Evolutionary conservation across 2,888 invertebrate species (phyloP), one percentile per base, ranked within the genome.

Genomic region (Euplexia lucipara): DNA sequence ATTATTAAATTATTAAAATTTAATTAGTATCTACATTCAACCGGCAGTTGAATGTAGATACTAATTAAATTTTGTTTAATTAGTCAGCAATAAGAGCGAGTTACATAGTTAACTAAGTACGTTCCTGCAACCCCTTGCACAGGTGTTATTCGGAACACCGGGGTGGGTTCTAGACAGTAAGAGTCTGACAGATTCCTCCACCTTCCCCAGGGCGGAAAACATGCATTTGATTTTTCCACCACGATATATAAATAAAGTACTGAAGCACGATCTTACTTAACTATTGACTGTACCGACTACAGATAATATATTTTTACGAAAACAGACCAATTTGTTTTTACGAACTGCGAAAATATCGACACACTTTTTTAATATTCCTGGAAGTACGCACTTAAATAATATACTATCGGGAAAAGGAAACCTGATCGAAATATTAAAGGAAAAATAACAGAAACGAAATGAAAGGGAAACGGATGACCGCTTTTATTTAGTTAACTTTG

Each of bases 361-460:
- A n/a, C 12, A 57, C 3, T 1, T 12, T 37, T 32, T 34, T 30
- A 7, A 14, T 30, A 16, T 22, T 34, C 6, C 0, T 41, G 22
- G 12, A 26, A 41, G n/a, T 35, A 54, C 6, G 6, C 4, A 41
- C 41, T 52, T 35, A n/a, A 22, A 20, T 22, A n/a, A 16, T 9
- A 60, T 22, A 49, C 9, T 56, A 41, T 30, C 39, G 22, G 26
- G 16, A 30, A 54, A 51, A 16, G 16, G 20, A 54, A 51, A 16
- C 16, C n/a, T 30, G 12, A 30, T 35, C n/a, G 6, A 30, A 44
- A 45, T 51, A 48, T 44, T 14, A 56, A 42, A 51, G n/a, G 9
- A 6, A 26, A 62, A 12, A 42, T 16, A 37, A 47, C 12, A 41
- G 16, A 56, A 48, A 57, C 14, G n/a, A 65, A 57, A 56, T 30